Conservation (phyloP, 2,113 vertebrate species). For the Pleuronectes platessa region DNA sequence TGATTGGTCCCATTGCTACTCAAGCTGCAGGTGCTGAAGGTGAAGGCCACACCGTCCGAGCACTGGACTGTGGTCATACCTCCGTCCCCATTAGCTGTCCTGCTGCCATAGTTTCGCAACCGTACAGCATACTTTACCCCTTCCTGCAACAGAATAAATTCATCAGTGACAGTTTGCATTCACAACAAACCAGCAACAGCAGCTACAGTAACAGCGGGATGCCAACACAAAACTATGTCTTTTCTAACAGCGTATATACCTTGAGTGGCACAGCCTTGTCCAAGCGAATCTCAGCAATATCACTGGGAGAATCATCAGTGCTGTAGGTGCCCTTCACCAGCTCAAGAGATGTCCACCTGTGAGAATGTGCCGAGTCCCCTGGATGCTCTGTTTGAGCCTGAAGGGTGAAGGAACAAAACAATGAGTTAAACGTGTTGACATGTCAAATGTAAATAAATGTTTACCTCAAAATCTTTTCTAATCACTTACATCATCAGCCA, state of each 20-base stretch:
- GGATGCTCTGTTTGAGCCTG: slow-evolving; percentile 92
- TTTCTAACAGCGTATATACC: slow-evolving; percentile 75
- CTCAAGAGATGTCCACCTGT: slow-evolving; percentile 97
- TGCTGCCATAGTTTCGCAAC: slow-evolving; percentile 95
- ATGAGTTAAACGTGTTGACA: not conserved
- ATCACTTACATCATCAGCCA: slow-evolving; percentile 94
- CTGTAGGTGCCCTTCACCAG: slow-evolving; percentile 98
- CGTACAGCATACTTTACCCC: slow-evolving; percentile 97
- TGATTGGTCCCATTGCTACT: slow-evolving; percentile 99
- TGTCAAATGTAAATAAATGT: not conserved
- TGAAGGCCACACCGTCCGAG: slow-evolving; percentile 93
- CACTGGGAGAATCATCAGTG: slow-evolving; percentile 97
- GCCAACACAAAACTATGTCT: not conserved
- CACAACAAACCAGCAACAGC: not conserved
- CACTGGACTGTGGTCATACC: slow-evolving; percentile 98
- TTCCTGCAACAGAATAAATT: slow-evolving; percentile 81
- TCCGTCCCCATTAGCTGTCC: slow-evolving; percentile 98
- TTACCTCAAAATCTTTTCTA: not conserved
- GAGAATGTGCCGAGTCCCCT: slow-evolving; percentile 95
- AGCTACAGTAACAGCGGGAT: not conserved
- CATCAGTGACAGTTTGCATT: not conserved
- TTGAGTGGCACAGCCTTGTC: slow-evolving; percentile 97
- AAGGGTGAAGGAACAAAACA: not conserved
- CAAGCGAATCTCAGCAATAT: slow-evolving; percentile 96
- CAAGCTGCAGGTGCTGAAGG: slow-evolving; percentile 96